Evolutionary conservation across 1,140 invertebrate species (phyloP).

Genomic region (Drosophila eugracilis): DNA sequence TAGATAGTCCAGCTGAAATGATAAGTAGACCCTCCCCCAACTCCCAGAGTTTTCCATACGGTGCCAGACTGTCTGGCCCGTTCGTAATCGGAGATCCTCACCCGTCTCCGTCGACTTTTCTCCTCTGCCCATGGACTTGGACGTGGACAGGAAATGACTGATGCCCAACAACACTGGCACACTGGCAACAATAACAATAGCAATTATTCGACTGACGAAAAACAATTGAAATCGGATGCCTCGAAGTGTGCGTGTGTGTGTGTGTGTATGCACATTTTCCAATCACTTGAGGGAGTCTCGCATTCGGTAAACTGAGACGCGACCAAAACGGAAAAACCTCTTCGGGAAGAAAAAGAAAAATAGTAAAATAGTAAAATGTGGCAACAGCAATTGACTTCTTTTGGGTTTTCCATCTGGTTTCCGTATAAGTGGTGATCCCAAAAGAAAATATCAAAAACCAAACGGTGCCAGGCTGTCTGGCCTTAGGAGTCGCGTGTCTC

Average conservation of each 20-base stretch:
- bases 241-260: constrained; percentile 13
- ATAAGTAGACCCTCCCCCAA: neutral
- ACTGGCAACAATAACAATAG: constrained; percentile 36
- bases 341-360: constrained; percentile 15
- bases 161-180: constrained; percentile 59
- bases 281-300: constrained; percentile 32
- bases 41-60: constrained; percentile 17
- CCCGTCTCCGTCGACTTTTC: neutral
- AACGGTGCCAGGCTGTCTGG: constrained; percentile 54
- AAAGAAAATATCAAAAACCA: neutral
- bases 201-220: constrained; percentile 50
- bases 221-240: constrained; percentile 50
- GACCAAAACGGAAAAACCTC: constrained; percentile 78
- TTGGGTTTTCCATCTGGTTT: constrained; percentile 76
- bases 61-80: constrained; percentile 76
- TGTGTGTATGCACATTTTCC: constrained; percentile 51
- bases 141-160: constrained; percentile 67
- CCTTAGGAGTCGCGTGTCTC: constrained; percentile 4
- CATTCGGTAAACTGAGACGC: constrained; percentile 59
- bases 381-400: constrained; percentile 43
- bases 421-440: constrained; percentile 51
- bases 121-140: neutral
- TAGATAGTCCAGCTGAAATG: constrained; percentile 6
- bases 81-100: constrained; percentile 51
- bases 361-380: constrained; percentile 42